Percentiles rank a stretch among this genome's conserved stretches.
Conservation (phyloP, 2,888 invertebrate genomes). For the Unio pictorum region DNA sequence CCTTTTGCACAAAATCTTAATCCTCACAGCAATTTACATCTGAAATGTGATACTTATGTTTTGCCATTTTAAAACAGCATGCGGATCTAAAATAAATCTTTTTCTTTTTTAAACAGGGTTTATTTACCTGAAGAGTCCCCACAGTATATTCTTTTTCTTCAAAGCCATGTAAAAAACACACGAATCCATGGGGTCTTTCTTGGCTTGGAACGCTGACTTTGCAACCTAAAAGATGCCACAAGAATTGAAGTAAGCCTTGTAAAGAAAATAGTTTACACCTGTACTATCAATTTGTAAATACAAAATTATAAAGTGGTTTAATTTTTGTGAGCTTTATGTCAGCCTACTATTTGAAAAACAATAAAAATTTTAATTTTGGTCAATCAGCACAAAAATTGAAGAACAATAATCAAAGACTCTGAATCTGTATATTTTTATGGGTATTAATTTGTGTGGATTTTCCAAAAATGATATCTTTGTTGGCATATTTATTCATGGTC, state of each 20-base stretch:
- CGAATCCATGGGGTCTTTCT: conserved; percentile 97
- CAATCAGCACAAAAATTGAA: no score
- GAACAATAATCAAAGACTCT: not conserved
- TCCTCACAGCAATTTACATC: no score
- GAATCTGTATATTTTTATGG: not conserved
- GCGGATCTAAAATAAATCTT: not conserved
- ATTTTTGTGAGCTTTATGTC: no score
- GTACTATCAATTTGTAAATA: no score
- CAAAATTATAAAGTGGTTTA: no score
- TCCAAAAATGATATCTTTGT: no score
- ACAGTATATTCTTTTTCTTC: conserved; percentile 96
- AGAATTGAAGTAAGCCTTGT: no score
- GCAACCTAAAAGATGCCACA: conserved; percentile 77
- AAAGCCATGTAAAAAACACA: conserved; percentile 97
- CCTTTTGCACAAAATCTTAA: not conserved
- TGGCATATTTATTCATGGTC: no score
- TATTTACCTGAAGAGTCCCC: conserved; percentile 86
- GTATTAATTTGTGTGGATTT: not conserved
- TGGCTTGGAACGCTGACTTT: conserved; percentile 91
- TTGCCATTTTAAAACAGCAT: not conserved
- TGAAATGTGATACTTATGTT: not conserved
- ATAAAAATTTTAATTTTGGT: no score
- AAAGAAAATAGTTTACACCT: no score
- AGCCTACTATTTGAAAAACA: no score
- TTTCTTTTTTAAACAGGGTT: no score